Percentiles rank a stretch among this genome's conserved stretches.
phyloP scores from a whole-genome alignment of 2,113 vertebrate species.

The Lamprologus callipterus region DNA sequence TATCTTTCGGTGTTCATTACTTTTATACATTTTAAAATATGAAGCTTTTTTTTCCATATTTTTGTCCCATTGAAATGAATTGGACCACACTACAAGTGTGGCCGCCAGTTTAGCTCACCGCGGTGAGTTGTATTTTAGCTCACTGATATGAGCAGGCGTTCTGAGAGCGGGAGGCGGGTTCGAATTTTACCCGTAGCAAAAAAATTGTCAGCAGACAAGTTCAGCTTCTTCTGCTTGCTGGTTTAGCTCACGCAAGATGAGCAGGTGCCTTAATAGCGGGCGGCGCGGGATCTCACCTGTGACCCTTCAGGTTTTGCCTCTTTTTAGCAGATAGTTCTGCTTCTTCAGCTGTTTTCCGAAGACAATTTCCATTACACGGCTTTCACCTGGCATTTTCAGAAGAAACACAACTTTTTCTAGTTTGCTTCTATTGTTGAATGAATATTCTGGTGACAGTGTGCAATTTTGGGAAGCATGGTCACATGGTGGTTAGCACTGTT shows the following conservation, averaged over 20 bases:
- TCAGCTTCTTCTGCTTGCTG: background rate
- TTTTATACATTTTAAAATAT: too few relatives aligned
- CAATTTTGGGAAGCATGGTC: background rate
- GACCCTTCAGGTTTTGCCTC: background rate
- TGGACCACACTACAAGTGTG: background rate
- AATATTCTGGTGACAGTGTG: background rate
- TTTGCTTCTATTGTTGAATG: background rate
- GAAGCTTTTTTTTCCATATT: rapidly evolving
- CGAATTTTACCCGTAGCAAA: background rate
- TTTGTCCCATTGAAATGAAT: background rate
- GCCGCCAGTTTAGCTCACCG: background rate
- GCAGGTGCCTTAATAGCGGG: rapidly evolving
- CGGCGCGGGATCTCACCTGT: rapidly evolving
- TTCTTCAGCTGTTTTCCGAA: background rate
- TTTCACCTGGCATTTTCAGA: background rate
- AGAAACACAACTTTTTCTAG: background rate
- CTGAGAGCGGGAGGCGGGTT: rapidly evolving
- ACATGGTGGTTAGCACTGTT: background rate
- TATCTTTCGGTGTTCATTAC: too few relatives aligned
- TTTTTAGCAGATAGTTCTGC: background rate
- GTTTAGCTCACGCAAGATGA: background rate
- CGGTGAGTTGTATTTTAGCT: background rate
- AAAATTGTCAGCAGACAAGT: background rate
- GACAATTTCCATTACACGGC: background rate
- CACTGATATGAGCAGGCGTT: background rate